Percentiles rank a stretch among this genome's conserved stretches.
phyloP scores from a whole-genome alignment of 2,888 invertebrate genomes.

The Oxyteleia sp. region DNA sequence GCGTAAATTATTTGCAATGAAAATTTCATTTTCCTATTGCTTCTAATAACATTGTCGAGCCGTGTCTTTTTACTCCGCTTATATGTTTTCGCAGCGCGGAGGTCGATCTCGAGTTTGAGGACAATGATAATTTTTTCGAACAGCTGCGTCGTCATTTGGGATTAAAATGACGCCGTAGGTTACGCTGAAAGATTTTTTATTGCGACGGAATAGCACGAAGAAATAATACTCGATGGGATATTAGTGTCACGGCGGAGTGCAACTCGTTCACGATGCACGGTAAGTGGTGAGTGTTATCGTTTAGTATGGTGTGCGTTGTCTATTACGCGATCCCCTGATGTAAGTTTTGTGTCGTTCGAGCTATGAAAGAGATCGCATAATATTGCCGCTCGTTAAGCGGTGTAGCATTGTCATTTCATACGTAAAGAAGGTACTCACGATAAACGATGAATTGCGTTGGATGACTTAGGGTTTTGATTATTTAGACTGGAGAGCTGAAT shows the following conservation, averaged over 20 bases:
- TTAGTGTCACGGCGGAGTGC: slow-evolving; percentile 7
- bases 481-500: too few species aligned
- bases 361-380: slow-evolving; percentile 29
- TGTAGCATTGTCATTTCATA: slow-evolving; percentile 10
- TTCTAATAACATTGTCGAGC: too few species aligned
- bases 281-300: slow-evolving; percentile 18
- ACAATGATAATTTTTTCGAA: neutral
- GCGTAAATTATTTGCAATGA: too few species aligned
- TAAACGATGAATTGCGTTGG: slow-evolving; percentile 3
- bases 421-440: slow-evolving; percentile 5
- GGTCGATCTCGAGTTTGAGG: too few species aligned
- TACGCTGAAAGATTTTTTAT: slow-evolving; percentile 16
- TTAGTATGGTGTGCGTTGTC: slow-evolving; percentile 23
- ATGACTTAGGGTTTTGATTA: neutral
- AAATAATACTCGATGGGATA: slow-evolving; percentile 13
- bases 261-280: slow-evolving; percentile 8
- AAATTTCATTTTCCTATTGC: too few species aligned
- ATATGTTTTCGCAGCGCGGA: too few species aligned
- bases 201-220: neutral
- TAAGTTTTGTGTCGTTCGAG: slow-evolving; percentile 31
- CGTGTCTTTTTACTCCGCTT: too few species aligned
- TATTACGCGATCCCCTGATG: slow-evolving; percentile 34
- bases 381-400: slow-evolving; percentile 30
- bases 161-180: slow-evolving; percentile 10
- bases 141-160: slow-evolving; percentile 1